Percentiles rank a stretch among this genome's conserved stretches.
phyloP scores from a whole-genome alignment of 1,140 invertebrate species.

The Sipha flava region DNA sequence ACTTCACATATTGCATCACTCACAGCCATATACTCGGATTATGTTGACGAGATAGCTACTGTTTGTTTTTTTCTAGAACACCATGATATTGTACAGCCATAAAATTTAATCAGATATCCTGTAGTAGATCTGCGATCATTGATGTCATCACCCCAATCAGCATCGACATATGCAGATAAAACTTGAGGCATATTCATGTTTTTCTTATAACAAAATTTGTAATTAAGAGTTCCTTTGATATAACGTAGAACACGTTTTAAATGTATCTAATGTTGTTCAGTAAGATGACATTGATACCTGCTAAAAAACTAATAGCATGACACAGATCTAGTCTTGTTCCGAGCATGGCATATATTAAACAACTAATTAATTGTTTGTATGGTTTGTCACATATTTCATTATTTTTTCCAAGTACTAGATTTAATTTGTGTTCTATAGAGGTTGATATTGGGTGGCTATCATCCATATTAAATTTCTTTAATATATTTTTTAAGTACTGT shows the following conservation, averaged over 20 bases:
- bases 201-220: constrained; percentile 37
- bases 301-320: constrained; percentile 38
- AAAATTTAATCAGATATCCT: background rate
- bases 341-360: constrained; percentile 38
- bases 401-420: background rate
- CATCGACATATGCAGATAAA: background rate
- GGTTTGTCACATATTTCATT: background rate
- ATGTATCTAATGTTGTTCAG: constrained; percentile 37
- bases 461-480: too few species aligned
- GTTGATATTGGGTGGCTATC: background rate
- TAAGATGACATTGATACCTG: constrained; percentile 38
- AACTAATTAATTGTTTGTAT: constrained; percentile 10
- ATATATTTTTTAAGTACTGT: background rate
- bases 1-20: background rate
- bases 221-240: constrained; percentile 37
- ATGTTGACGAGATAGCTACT: background rate
- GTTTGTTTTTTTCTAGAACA: constrained; percentile 17
- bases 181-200: background rate
- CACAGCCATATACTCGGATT: background rate
- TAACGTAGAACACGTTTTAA: constrained; percentile 40
- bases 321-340: constrained; percentile 40
- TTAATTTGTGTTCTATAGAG: background rate
- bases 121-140: background rate
- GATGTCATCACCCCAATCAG: background rate
- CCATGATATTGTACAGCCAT: background rate